A percentile compares a stretch with the other conserved stretches of the same genome.
These are phyloP conservation scores for Lepidochitona cinerea DNA, from an alignment of 2,888 invertebrate species.

Conservation along the genomic window DNA sequence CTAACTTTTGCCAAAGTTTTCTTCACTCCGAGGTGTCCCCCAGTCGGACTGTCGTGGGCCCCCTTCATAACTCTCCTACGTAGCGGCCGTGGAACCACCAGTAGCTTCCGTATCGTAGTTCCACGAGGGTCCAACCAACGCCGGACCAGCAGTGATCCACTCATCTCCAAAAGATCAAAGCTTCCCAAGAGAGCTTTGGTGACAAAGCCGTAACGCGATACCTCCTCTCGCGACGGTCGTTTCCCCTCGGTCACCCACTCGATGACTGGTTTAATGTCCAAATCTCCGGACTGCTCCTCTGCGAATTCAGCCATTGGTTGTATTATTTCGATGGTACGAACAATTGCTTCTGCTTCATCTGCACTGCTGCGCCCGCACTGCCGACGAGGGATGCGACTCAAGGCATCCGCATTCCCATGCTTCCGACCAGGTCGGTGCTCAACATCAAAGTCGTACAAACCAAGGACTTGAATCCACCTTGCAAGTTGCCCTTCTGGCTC, in stretches of 20 bases:
- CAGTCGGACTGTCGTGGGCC: slow-evolving; percentile 5
- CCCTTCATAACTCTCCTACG: slow-evolving; percentile 6
- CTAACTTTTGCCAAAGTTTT: slow-evolving; percentile 16
- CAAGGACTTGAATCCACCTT: slow-evolving; percentile 22
- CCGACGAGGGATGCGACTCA: slow-evolving; percentile 11
- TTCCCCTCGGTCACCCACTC: neutral
- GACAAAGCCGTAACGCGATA: neutral
- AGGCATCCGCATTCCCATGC: slow-evolving; percentile 21
- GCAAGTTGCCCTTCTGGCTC: slow-evolving; percentile 24
- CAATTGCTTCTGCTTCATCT: neutral
- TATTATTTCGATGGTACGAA: neutral
- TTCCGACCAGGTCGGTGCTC: slow-evolving; percentile 15
- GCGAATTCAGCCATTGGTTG: neutral
- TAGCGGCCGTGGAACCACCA: slow-evolving; percentile 9
- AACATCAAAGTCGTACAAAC: slow-evolving; percentile 15
- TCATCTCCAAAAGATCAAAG: neutral
- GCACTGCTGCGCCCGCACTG: neutral
- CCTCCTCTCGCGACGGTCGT: neutral
- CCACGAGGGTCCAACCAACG: neutral
- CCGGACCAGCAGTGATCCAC: neutral
- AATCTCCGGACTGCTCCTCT: neutral
- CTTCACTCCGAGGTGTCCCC: slow-evolving; percentile 17
- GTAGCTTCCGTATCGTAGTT: neutral
- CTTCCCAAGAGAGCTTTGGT: neutral
- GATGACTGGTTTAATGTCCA: neutral